phyloP scores from a whole-genome alignment of 2,797 vertebrate genomes.

The Lagocephalus sceleratus region DNA sequence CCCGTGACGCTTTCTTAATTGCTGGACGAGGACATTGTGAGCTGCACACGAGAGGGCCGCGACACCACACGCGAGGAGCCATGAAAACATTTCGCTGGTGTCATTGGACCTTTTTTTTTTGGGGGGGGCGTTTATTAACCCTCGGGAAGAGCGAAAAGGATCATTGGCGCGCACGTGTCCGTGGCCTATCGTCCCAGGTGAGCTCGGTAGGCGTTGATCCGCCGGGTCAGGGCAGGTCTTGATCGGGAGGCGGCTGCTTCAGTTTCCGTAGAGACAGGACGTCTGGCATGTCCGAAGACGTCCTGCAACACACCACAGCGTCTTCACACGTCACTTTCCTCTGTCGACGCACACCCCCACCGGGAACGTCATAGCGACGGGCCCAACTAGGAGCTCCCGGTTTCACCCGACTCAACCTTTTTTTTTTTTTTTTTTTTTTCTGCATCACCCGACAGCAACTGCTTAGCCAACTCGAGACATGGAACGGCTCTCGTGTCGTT shows the following conservation, averaged over 20 bases:
- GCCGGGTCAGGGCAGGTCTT: slow-evolving; percentile 56
- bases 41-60: slow-evolving; percentile 18
- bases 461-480: too few relatives aligned
- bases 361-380: too few relatives aligned
- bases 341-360: too few relatives aligned
- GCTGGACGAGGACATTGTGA: slow-evolving; percentile 39
- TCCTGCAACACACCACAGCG: slow-evolving; percentile 56
- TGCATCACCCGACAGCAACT: background rate
- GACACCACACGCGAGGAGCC: slow-evolving; percentile 24
- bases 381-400: background rate
- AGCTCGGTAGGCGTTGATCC: background rate
- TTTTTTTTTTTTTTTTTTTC: background rate
- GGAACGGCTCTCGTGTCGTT: background rate
- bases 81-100: slow-evolving; percentile 8
- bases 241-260: slow-evolving; percentile 61
- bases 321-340: too few relatives aligned
- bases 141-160: slow-evolving; percentile 1
- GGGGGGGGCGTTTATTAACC: slow-evolving; percentile 34
- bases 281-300: slow-evolving; percentile 76
- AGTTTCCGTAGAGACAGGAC: slow-evolving; percentile 69
- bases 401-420: background rate
- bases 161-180: too few relatives aligned
- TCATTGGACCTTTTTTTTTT: slow-evolving; percentile 7
- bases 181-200: background rate
- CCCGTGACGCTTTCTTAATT: slow-evolving; percentile 43